Percentiles rank a stretch among this genome's conserved stretches.
Evolutionary conservation across 2,113 vertebrate species (phyloP).

Genomic region (Smithornis capensis): DNA sequence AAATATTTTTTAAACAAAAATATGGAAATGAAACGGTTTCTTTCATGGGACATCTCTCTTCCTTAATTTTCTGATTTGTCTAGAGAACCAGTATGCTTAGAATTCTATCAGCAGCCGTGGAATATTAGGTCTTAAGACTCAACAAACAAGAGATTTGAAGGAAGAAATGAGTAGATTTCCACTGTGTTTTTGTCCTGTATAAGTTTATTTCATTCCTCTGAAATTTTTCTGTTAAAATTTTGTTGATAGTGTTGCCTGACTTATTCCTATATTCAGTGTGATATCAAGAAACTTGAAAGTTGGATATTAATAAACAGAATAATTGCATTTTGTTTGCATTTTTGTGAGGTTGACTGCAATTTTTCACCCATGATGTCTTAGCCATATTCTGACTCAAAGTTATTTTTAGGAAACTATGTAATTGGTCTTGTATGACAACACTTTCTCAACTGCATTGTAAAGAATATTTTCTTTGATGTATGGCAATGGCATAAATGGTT

Average conservation of each 20-base stretch:
- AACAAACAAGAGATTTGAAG: neutral
- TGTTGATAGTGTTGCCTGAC: neutral
- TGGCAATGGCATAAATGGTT: neutral
- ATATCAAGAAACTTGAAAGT: neutral
- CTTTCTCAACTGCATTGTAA: neutral
- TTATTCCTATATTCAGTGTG: neutral
- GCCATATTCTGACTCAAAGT: neutral
- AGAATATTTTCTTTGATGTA: neutral
- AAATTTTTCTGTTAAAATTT: neutral
- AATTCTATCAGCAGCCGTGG: neutral
- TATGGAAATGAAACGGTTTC: neutral
- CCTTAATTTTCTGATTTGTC: neutral
- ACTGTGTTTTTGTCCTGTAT: neutral
- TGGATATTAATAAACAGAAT: neutral
- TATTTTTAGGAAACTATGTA: neutral
- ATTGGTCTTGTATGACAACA: neutral
- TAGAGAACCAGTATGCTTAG: neutral
- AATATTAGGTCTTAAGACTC: neutral
- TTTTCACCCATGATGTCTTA: neutral
- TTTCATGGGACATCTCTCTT: neutral
- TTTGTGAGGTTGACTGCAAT: neutral
- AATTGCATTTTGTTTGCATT: neutral
- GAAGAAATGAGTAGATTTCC: neutral
- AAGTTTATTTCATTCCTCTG: neutral
- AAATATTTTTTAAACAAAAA: neutral